A percentile compares a stretch with the other conserved stretches of the same genome.
Evolutionary conservation across 2,888 invertebrate genomes (phyloP).

Genomic region (Tromatobia lineatoria): DNA sequence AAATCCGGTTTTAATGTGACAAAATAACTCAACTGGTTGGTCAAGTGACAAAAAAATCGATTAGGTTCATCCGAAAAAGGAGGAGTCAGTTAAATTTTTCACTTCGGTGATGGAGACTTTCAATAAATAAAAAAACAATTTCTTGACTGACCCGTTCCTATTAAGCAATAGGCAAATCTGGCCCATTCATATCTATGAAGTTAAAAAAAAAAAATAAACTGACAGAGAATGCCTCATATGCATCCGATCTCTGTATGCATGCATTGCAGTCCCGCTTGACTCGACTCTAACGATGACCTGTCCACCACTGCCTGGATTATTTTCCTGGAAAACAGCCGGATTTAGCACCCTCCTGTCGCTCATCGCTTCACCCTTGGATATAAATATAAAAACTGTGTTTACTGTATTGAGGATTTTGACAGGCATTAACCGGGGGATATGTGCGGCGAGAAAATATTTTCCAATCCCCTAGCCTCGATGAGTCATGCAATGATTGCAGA

Average conservation of each 20-base stretch:
- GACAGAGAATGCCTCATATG: neutral
- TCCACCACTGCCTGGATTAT: constrained; percentile 41
- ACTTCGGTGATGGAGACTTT: no score
- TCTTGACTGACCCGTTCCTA: rapidly evolving
- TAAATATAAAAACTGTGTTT: constrained; percentile 28
- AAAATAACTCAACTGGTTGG: no score
- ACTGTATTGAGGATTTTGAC: constrained; percentile 37
- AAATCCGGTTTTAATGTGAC: no score
- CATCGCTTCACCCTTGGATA: neutral
- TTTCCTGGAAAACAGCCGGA: constrained; percentile 34
- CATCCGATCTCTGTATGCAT: neutral
- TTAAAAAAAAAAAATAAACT: neutral
- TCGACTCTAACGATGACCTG: constrained; percentile 35
- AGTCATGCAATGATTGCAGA: constrained; percentile 7
- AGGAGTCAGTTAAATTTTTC: no score
- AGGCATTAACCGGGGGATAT: constrained; percentile 1
- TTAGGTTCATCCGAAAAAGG: no score
- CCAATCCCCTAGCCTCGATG: neutral
- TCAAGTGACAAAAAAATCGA: no score
- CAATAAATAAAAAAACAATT: no score
- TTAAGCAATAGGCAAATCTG: neutral
- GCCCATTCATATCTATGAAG: neutral
- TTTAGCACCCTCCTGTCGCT: constrained; percentile 47
- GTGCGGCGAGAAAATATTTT: constrained; percentile 15
- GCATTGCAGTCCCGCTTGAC: neutral